phyloP scores from a whole-genome alignment of 2,888 invertebrate species.

The Norana najaformis region DNA sequence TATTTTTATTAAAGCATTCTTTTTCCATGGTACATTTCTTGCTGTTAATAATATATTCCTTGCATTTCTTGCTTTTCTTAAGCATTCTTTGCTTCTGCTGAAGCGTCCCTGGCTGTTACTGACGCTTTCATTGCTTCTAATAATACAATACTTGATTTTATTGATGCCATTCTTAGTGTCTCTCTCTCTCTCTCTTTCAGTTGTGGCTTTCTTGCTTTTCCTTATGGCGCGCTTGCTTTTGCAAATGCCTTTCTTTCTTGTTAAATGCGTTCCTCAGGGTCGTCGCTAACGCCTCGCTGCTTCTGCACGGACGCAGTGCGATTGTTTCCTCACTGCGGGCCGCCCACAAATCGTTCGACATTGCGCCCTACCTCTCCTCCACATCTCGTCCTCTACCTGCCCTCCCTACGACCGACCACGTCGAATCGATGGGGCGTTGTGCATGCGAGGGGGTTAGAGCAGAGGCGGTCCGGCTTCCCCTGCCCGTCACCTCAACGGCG shows the following conservation, averaged over 20 bases:
- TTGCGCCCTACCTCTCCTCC: not conserved
- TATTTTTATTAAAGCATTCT: too few species aligned
- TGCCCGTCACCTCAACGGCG: not conserved
- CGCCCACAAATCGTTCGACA: not conserved
- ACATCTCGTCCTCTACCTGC: not conserved
- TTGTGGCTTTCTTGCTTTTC: not conserved
- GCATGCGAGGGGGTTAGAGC: not conserved
- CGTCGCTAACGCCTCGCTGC: too few species aligned
- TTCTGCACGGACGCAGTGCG: not conserved
- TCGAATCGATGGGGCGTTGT: not conserved
- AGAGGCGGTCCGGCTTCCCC: not conserved
- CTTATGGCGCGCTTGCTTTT: too few species aligned
- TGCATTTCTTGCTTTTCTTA: not conserved
- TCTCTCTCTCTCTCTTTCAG: not conserved
- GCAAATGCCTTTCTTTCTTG: not conserved
- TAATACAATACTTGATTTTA: not conserved
- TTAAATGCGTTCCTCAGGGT: too few species aligned
- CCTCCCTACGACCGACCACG: not conserved
- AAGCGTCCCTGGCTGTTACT: too few species aligned
- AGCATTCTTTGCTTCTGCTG: not conserved
- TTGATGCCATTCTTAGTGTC: not conserved
- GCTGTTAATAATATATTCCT: too few species aligned
- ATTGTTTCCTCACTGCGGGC: not conserved
- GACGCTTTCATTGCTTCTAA: not conserved
- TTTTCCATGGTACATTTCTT: too few species aligned